These are phyloP conservation scores for Empis stercorea DNA, from an alignment of 2,888 invertebrate species.

Conservation along the genomic window DNA sequence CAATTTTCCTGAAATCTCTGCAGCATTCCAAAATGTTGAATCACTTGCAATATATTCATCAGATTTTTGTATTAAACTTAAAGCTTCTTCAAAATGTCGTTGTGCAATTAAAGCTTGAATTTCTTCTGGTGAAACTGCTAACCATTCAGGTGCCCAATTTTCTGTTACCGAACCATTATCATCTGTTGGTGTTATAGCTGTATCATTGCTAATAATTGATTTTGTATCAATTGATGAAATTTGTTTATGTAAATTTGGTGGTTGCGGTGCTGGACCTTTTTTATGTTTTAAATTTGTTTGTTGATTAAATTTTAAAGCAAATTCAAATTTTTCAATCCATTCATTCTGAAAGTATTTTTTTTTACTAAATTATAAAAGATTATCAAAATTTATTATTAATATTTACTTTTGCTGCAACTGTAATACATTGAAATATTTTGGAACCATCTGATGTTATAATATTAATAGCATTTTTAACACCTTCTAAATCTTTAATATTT, in stretches of 20 bases:
- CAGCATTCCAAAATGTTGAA: slow-evolving; percentile 23
- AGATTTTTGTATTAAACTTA: slow-evolving; percentile 61
- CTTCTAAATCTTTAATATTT: slow-evolving; percentile 81
- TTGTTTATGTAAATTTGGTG: slow-evolving; percentile 22
- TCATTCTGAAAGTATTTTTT: slow-evolving; percentile 56
- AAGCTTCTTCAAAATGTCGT: slow-evolving; percentile 88
- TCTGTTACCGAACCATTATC: slow-evolving; percentile 19
- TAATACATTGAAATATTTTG: slow-evolving; percentile 80
- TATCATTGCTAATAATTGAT: slow-evolving; percentile 17
- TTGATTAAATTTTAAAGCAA: slow-evolving; percentile 70
- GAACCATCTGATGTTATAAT: slow-evolving; percentile 88
- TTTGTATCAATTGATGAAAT: slow-evolving; percentile 17
- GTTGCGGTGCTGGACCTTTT: slow-evolving; percentile 39
- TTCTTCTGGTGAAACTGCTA: slow-evolving; percentile 83
- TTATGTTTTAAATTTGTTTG: slow-evolving; percentile 43
- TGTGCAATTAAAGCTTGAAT: slow-evolving; percentile 91
- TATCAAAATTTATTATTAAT: not conserved
- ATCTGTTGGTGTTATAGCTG: slow-evolving; percentile 23
- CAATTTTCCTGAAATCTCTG: slow-evolving; percentile 38
- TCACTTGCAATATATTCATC: slow-evolving; percentile 40
- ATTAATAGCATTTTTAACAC: slow-evolving; percentile 86
- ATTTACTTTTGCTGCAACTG: slow-evolving; percentile 44
- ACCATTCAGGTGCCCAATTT: slow-evolving; percentile 61
- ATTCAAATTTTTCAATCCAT: slow-evolving; percentile 87
- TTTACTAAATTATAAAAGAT: too few relatives aligned